Conservation (phyloP, 2,113 vertebrate species). For the Ctenomys sociabilis region DNA sequence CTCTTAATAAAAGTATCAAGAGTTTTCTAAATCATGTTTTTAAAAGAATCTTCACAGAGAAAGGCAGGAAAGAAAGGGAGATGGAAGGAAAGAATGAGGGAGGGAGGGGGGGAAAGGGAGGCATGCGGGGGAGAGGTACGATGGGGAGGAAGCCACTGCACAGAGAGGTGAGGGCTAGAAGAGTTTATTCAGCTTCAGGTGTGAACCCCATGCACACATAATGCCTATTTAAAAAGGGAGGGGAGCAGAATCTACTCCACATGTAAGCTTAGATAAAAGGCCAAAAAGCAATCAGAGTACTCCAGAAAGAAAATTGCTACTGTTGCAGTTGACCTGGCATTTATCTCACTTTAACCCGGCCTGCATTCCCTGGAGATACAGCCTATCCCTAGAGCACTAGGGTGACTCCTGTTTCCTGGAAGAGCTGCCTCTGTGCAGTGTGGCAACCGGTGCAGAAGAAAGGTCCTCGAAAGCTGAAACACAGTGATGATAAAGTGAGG, state of each 20-base stretch:
- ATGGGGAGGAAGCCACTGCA: neutral
- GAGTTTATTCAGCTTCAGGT: neutral
- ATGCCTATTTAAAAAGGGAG: neutral
- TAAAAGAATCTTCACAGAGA: neutral
- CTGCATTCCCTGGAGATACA: neutral
- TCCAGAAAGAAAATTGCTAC: neutral
- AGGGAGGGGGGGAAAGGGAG: neutral
- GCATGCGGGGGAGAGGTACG: accelerated
- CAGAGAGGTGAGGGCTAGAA: neutral
- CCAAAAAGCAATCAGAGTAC: neutral
- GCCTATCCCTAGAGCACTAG: neutral
- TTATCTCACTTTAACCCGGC: neutral
- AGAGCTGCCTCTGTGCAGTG: neutral
- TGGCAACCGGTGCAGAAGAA: neutral
- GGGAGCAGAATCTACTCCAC: neutral
- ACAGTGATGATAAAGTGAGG: neutral
- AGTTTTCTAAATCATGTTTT: constrained; percentile 18
- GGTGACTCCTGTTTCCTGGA: neutral
- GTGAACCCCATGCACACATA: neutral
- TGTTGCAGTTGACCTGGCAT: neutral
- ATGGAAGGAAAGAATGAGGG: neutral
- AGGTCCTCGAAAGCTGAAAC: neutral
- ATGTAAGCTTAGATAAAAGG: neutral
- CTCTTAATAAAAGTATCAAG: neutral
- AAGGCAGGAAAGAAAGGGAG: neutral